A percentile compares a stretch with the other conserved stretches of the same genome.
These are phyloP conservation scores for Acanthosepion lycidas DNA, from an alignment of 2,888 invertebrate genomes.

Conservation along the genomic window DNA sequence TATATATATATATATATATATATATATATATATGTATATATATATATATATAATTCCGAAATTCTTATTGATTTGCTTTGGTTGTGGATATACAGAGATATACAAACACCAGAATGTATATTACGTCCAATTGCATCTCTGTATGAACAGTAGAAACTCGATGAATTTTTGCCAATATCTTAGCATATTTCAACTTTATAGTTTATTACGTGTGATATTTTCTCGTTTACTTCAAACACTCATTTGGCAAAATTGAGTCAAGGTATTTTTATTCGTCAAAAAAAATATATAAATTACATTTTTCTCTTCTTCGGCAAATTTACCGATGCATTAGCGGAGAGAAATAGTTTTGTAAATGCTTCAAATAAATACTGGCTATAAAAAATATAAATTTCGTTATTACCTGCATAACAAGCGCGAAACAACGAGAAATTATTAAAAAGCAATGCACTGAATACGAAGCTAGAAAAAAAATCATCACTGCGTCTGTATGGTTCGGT, in stretches of 20 bases:
- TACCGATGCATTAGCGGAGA: neutral
- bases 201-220: neutral
- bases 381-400: neutral
- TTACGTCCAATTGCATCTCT: too few species aligned
- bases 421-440: neutral
- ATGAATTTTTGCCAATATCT: neutral
- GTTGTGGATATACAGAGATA: too few species aligned
- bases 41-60: neutral
- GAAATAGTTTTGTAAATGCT: slow-evolving; percentile 4
- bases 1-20: neutral
- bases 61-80: too few species aligned
- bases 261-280: neutral
- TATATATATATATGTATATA: neutral
- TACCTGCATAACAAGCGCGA: neutral
- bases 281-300: neutral
- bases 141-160: neutral
- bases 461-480: neutral
- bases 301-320: neutral
- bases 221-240: neutral
- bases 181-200: neutral
- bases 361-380: neutral
- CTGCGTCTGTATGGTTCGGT: neutral
- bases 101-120: too few species aligned
- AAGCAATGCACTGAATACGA: neutral
- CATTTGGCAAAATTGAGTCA: neutral